Evolutionary conservation across 2,113 vertebrate genomes (phyloP).

Genomic region (Corydoras maculifer): DNA sequence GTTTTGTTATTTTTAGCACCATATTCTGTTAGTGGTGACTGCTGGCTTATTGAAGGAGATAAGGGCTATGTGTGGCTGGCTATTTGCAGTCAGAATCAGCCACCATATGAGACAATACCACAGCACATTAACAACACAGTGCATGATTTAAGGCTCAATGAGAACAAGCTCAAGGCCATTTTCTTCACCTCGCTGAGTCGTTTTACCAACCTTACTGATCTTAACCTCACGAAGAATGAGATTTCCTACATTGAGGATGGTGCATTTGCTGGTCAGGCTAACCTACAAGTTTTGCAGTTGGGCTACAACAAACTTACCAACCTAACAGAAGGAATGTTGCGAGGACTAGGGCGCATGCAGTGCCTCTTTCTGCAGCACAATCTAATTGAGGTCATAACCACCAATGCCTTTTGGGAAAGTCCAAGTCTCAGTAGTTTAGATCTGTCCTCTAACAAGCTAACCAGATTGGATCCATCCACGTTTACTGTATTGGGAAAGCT

Average conservation of each 20-base stretch:
- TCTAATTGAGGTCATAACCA: conserved; percentile 88
- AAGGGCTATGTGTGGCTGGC: conserved; percentile 98
- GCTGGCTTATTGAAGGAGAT: conserved; percentile 98
- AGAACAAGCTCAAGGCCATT: conserved; percentile 95
- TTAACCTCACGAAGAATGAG: conserved; percentile 98
- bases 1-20: conserved; percentile 66
- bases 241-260: conserved; percentile 95
- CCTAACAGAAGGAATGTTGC: conserved; percentile 92
- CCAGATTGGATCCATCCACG: conserved; percentile 82
- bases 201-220: conserved; percentile 95
- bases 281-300: conserved; percentile 91
- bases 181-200: conserved; percentile 89
- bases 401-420: conserved; percentile 88
- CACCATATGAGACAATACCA: conserved; percentile 93
- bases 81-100: conserved; percentile 99
- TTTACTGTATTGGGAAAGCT: conserved; percentile 81
- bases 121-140: conserved; percentile 99
- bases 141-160: conserved; percentile 89
- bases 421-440: conserved; percentile 93
- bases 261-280: conserved; percentile 89
- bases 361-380: conserved; percentile 97
- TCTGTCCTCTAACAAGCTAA: conserved; percentile 92
- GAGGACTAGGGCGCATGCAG: conserved; percentile 87
- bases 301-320: conserved; percentile 96
- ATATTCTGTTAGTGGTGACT: conserved; percentile 71